Conservation (phyloP, 2,888 invertebrate species). For the Acanthosepion lycidas region DNA sequence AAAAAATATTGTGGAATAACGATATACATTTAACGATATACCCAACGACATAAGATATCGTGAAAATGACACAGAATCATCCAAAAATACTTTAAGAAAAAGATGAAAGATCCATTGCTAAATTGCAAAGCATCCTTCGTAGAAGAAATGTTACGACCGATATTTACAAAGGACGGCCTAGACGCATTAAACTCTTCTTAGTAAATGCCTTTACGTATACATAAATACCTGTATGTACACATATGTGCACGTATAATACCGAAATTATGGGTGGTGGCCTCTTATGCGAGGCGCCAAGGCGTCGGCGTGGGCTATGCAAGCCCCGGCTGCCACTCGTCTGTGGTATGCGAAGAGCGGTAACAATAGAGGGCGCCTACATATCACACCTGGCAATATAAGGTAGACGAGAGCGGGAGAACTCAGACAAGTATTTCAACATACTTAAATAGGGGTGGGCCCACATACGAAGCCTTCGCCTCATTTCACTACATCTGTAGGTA, state of each 20-base stretch:
- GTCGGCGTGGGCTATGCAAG: slow-evolving; percentile 33
- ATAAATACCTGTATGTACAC: background rate
- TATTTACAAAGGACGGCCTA: too few species aligned
- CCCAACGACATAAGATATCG: too few species aligned
- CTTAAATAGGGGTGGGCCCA: background rate
- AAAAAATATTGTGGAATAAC: too few species aligned
- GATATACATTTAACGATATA: too few species aligned
- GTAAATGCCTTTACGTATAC: too few species aligned
- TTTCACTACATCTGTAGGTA: background rate
- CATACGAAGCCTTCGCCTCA: slow-evolving; percentile 15
- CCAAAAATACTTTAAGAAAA: too few species aligned
- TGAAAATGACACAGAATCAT: too few species aligned
- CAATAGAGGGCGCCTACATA: slow-evolving; percentile 33
- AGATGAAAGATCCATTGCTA: too few species aligned
- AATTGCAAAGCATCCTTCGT: too few species aligned
- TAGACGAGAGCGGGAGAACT: background rate
- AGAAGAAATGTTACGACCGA: too few species aligned
- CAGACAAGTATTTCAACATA: background rate
- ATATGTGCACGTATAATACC: background rate
- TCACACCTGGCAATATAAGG: slow-evolving; percentile 33
- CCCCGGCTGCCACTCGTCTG: background rate
- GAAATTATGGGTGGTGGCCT: slow-evolving; percentile 21
- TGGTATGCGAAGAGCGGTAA: background rate
- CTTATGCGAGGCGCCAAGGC: slow-evolving; percentile 5
- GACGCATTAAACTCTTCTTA: too few species aligned